phyloP scores from a whole-genome alignment of 2,113 vertebrate genomes.

The Myrmecophaga tridactyla region DNA sequence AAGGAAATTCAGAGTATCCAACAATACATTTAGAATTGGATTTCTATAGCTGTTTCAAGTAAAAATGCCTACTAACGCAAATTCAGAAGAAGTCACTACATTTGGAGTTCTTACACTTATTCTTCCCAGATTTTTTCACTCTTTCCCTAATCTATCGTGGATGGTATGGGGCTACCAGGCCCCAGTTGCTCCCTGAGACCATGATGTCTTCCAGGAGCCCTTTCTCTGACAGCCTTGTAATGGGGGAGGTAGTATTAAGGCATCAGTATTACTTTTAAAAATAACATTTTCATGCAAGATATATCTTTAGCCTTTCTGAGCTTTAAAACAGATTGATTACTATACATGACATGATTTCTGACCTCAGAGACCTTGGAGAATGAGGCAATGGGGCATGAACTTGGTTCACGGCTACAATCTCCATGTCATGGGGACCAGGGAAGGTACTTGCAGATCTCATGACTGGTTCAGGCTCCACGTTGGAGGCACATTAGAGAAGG shows the following conservation, averaged over 20 bases:
- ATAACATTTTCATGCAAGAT: not conserved
- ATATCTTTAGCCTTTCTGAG: not conserved
- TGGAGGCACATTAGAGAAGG: not conserved
- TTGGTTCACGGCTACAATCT: not conserved
- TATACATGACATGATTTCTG: not conserved
- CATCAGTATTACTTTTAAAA: not conserved
- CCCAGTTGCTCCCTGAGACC: not conserved
- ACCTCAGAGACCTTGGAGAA: not conserved
- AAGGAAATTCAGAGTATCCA: not conserved
- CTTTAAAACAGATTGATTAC: not conserved
- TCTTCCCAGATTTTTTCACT: not conserved
- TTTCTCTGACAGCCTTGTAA: not conserved
- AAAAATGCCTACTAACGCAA: not conserved
- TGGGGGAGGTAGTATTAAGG: not conserved
- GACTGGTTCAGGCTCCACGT: not conserved
- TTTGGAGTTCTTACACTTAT: not conserved
- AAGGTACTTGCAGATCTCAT: not conserved
- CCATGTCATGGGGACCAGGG: not conserved
- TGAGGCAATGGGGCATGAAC: not conserved
- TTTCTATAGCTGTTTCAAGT: not conserved
- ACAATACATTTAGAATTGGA: not conserved
- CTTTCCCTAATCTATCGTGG: not conserved
- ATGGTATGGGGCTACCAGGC: not conserved
- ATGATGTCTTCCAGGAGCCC: not conserved
- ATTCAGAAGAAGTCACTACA: not conserved